Base-by-base conservation (phyloP, 2,797 vertebrate genomes). In the Danionella dracula region DNA sequence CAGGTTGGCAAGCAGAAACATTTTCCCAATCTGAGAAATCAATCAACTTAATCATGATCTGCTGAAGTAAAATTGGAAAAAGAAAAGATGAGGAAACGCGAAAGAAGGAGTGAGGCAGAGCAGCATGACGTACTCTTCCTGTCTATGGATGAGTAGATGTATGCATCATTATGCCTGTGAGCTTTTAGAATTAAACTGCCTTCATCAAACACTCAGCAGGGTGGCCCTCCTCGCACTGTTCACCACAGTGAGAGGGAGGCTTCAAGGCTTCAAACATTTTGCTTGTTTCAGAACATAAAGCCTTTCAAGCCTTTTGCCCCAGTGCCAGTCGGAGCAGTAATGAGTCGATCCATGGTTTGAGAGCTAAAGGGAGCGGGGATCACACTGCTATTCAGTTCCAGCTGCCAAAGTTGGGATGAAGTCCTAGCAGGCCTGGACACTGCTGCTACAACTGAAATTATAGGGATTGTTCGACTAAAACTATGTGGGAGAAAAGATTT, bases 171-270 rank as follows among this genome's bases (percentile, higher is more conserved):
- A 56, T 49, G 41, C 37, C 58, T 56, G 38, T 46, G 57, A 62
- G 67, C 67, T 70, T 70, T 70, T 61, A 70, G 50, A 61, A 63
- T 61, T 63, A 61, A 72, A 66, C 57, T 46, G 42, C 59, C 53
- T 73, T 63, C 59, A 68, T 68, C 51, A 54, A 68, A 64, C 51
- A 64, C 66, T 45, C 66, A 44, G 59, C 65, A n/a, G 71, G 66
- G 46, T 50, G 45, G 29, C 71, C 35, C 53, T 68, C 54, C 21
- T 34, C 45, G 45, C 51, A 58, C 53, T 27, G 60, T 23, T 65
- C 63, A 44, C 42, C 54, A 23, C 54, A 54, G 54, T 40, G 9
- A 46, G 71, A 67, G 58, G 41, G 53, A 66, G 15, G 63, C 63
- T 57, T 65, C 32, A 48, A 56, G 63, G 56, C 53, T 66, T 66